A percentile compares a stretch with the other conserved stretches of the same genome.
These are phyloP conservation scores for Pediacus dermestoides DNA, from an alignment of 2,888 invertebrate species.

Conservation along the genomic window DNA sequence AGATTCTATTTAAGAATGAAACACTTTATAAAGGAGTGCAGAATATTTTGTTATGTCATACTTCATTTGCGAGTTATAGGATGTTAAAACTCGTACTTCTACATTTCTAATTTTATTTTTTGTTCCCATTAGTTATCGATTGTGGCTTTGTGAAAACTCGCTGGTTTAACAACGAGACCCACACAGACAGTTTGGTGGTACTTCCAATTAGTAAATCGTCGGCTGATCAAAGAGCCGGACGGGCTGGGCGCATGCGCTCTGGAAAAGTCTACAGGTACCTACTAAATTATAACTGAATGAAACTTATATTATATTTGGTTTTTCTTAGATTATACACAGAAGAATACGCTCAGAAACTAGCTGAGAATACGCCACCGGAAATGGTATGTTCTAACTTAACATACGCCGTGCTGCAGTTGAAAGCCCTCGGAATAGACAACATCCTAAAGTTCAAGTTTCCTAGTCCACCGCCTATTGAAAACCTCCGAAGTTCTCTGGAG, in stretches of 20 bases:
- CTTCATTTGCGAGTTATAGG: neutral
- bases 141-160: slow-evolving; percentile 93
- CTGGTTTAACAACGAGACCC: slow-evolving; percentile 80
- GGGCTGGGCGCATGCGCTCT: slow-evolving; percentile 79
- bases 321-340: slow-evolving; percentile 70
- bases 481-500: slow-evolving; percentile 80
- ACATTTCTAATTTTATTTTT: too few relatives aligned
- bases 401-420: slow-evolving; percentile 80
- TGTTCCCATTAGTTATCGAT: slow-evolving; percentile 74
- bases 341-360: slow-evolving; percentile 67
- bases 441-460: slow-evolving; percentile 89
- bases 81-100: neutral
- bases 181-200: slow-evolving; percentile 79
- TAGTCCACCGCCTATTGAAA: slow-evolving; percentile 86
- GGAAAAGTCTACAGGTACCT: slow-evolving; percentile 79
- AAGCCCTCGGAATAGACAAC: slow-evolving; percentile 92
- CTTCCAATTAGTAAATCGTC: slow-evolving; percentile 83
- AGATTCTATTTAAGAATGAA: too few relatives aligned
- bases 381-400: slow-evolving; percentile 88
- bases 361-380: slow-evolving; percentile 79
- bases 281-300: neutral
- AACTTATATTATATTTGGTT: slow-evolving; percentile 11
- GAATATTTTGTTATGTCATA: neutral
- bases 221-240: slow-evolving; percentile 87
- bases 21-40: too few relatives aligned